phyloP scores from a whole-genome alignment of 2,113 vertebrate genomes.

The Stigmatopora argus region DNA sequence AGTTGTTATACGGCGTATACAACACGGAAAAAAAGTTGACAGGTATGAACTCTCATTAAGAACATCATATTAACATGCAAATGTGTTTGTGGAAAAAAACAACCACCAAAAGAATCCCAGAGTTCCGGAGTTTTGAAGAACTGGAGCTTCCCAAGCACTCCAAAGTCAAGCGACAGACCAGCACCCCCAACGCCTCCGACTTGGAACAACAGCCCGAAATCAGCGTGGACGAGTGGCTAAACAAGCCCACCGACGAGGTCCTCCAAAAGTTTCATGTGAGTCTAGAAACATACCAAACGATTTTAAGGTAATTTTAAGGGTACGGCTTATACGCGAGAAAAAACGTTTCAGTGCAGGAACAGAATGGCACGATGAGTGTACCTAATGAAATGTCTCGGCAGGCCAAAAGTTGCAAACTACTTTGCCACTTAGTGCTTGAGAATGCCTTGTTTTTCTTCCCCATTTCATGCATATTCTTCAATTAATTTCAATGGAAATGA shows the following conservation, averaged over 20 bases:
- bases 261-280: slow-evolving; percentile 89
- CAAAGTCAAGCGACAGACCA: slow-evolving; percentile 92
- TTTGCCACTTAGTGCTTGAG: background rate
- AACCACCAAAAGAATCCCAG: slow-evolving; percentile 73
- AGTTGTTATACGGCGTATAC: no score
- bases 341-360: no score
- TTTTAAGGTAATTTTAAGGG: no score
- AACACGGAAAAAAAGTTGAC: no score
- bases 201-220: slow-evolving; percentile 84
- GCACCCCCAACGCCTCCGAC: slow-evolving; percentile 80
- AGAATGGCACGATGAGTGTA: background rate
- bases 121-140: slow-evolving; percentile 95
- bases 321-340: no score
- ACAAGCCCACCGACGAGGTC: slow-evolving; percentile 79
- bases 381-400: background rate
- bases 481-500: slow-evolving; percentile 6
- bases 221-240: slow-evolving; percentile 77
- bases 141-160: slow-evolving; percentile 92
- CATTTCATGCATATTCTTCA: slow-evolving; percentile 1
- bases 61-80: no score
- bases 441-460: slow-evolving; percentile 1
- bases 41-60: background rate
- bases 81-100: background rate
- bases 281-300: background rate
- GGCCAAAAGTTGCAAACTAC: background rate